These are phyloP conservation scores for Oryzias javanicus DNA, from an alignment of 2,113 vertebrate species.

Conservation along the genomic window DNA sequence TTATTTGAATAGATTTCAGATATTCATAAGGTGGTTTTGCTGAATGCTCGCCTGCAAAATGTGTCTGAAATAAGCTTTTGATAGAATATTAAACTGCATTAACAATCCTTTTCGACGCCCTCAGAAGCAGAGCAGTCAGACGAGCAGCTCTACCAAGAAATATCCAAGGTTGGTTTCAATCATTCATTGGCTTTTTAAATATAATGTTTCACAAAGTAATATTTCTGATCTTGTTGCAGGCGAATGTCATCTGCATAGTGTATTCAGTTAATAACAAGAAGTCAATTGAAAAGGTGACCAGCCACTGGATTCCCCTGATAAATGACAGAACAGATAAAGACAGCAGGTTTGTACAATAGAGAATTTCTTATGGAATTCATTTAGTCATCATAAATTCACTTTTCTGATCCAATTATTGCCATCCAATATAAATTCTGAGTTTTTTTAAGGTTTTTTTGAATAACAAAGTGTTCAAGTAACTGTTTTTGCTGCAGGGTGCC, in stretches of 20 bases:
- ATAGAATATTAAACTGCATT: background rate
- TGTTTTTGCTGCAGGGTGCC: conserved; percentile 79
- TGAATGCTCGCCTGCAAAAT: too few species aligned
- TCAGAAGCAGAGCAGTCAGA: conserved; percentile 96
- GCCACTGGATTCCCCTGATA: conserved; percentile 98
- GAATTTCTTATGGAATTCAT: background rate
- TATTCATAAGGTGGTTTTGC: too few species aligned
- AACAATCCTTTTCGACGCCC: conserved; percentile 24
- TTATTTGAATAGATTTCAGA: too few species aligned
- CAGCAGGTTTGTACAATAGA: conserved; percentile 94
- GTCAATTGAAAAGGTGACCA: conserved; percentile 98
- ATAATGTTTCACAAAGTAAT: background rate
- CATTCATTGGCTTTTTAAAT: background rate
- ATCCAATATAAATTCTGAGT: background rate
- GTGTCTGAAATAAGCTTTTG: too few species aligned
- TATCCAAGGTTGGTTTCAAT: conserved; percentile 85
- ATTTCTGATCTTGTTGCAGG: conserved; percentile 78
- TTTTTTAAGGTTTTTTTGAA: background rate
- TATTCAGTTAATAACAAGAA: conserved; percentile 98
- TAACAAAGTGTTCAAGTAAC: background rate
- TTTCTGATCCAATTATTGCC: too few species aligned
- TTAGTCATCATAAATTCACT: background rate
- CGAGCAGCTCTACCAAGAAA: conserved; percentile 95
- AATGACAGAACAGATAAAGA: conserved; percentile 98
- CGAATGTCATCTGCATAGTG: conserved; percentile 98